Evolutionary conservation across 2,113 vertebrate genomes (phyloP).

Genomic region (Crotalus horridus): DNA sequence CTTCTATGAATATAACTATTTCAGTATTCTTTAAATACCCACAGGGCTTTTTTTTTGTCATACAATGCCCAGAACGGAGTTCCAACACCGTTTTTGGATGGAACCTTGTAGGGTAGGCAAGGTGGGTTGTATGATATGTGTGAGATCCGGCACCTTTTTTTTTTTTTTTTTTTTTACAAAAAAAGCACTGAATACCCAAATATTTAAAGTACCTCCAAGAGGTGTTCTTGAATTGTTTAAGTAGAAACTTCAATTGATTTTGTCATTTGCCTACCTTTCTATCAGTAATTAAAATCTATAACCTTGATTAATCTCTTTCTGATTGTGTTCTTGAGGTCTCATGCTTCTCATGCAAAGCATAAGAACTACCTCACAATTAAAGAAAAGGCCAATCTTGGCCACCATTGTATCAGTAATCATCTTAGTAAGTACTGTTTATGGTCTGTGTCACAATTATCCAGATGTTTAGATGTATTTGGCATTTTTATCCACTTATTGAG

Average conservation of each 20-base stretch:
- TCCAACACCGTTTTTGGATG: no score
- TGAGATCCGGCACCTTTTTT: no score
- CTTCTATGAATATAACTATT: slow-evolving; percentile 13
- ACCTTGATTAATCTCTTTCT: slow-evolving; percentile 35
- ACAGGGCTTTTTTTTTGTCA: no score
- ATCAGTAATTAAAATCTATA: slow-evolving; percentile 31
- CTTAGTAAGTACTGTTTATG: background rate
- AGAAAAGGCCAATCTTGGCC: background rate
- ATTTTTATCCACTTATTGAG: background rate
- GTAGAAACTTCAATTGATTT: slow-evolving; percentile 33
- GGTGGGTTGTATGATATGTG: no score
- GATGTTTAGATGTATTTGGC: background rate
- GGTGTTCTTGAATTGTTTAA: slow-evolving; percentile 21
- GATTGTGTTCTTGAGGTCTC: background rate
- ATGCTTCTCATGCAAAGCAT: background rate
- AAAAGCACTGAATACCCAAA: slow-evolving; percentile 19
- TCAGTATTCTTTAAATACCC: slow-evolving; percentile 34
- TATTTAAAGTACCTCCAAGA: slow-evolving; percentile 20
- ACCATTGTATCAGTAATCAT: background rate
- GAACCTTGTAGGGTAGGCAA: no score
- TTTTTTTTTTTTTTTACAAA: no score
- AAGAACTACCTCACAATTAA: background rate
- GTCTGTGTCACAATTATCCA: background rate
- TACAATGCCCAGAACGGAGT: no score
- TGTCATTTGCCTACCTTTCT: slow-evolving; percentile 9